Evolutionary conservation across 2,113 vertebrate species (phyloP).

Genomic region (Pao palembangensis): DNA sequence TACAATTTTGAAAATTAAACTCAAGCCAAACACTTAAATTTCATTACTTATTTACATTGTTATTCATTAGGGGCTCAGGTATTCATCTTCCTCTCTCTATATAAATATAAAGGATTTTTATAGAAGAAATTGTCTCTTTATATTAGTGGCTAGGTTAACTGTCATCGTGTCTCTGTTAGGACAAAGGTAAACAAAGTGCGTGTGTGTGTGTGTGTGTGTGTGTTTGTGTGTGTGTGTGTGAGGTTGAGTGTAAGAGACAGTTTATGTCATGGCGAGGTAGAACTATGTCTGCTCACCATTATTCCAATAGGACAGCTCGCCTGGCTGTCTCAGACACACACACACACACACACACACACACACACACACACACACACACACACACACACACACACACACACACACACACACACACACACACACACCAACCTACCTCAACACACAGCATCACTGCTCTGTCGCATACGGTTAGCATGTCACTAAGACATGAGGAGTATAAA

Average conservation of each 20-base stretch:
- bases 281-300: conserved; percentile 66
- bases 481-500: conserved; percentile 33
- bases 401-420: conserved; percentile 20
- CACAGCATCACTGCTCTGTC: conserved; percentile 43
- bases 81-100: too few species aligned
- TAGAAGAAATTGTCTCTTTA: conserved; percentile 52
- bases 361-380: conserved; percentile 15
- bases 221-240: conserved; percentile 30
- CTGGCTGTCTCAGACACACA: conserved; percentile 61
- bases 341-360: conserved; percentile 30
- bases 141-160: conserved; percentile 56
- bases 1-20: too few species aligned
- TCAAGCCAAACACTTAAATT: too few species aligned
- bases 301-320: conserved; percentile 64
- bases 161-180: conserved; percentile 49
- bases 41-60: conserved; percentile 37
- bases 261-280: conserved; percentile 65
- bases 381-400: conserved; percentile 50
- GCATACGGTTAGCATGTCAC: conserved; percentile 35
- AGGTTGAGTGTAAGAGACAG: conserved; percentile 64
- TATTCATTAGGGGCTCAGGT: conserved; percentile 28
- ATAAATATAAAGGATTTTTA: conserved; percentile 33
- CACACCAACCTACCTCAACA: conserved; percentile 39
- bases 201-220: conserved; percentile 20
- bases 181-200: conserved; percentile 60